Conservation (phyloP, 2,797 vertebrate genomes). For the Hippopotamyrus pictus region DNA sequence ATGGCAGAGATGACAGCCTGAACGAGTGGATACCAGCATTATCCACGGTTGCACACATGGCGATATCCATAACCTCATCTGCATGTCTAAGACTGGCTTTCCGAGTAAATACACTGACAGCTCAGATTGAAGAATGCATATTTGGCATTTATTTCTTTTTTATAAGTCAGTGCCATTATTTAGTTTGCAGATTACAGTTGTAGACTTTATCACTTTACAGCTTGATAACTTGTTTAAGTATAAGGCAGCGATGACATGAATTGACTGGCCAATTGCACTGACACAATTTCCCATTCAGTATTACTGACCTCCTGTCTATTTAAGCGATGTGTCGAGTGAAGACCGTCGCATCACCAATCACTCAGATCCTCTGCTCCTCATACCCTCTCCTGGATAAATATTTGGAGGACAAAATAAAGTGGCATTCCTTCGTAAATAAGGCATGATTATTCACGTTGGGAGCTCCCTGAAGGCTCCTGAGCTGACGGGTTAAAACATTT, state of each 20-base stretch:
- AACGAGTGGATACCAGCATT: neutral
- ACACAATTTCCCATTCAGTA: neutral
- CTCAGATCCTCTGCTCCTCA: neutral
- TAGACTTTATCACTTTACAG: neutral
- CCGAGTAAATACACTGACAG: neutral
- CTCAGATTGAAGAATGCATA: neutral
- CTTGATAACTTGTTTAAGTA: constrained; percentile 1
- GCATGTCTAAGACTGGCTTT: neutral
- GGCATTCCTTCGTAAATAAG: neutral
- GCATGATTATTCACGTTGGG: neutral
- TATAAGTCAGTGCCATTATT: neutral
- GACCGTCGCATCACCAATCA: neutral
- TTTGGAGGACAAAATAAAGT: neutral
- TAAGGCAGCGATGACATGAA: neutral
- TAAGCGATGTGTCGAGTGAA: neutral
- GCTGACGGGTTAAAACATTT: neutral
- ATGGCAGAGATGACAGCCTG: neutral
- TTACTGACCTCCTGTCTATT: neutral
- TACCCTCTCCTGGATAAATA: neutral
- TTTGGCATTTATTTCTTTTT: neutral
- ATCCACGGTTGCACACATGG: neutral
- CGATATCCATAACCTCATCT: neutral
- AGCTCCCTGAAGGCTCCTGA: neutral
- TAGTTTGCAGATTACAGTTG: neutral
- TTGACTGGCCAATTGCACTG: neutral